Conservation (phyloP, 2,888 invertebrate species). For the Hydriomena furcata region DNA sequence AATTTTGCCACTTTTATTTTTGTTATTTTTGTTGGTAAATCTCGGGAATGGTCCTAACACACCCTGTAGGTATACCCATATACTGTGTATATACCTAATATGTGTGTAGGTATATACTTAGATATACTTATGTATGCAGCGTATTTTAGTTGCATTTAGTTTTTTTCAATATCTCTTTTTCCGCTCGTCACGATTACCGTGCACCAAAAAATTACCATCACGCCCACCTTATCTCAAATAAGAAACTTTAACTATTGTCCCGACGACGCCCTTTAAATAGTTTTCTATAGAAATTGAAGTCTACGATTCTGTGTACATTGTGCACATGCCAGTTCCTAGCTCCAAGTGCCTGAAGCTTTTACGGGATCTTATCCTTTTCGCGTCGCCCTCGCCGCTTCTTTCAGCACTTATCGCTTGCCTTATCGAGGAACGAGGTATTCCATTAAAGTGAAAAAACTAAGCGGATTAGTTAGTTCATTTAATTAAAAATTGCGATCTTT, state of each 20-base stretch:
- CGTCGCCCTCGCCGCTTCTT: slow-evolving; percentile 32
- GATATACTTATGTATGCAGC: too few relatives aligned
- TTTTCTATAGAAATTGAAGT: background rate
- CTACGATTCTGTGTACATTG: slow-evolving; percentile 4
- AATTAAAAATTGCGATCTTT: slow-evolving; percentile 8
- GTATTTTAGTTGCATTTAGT: too few relatives aligned
- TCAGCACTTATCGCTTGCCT: slow-evolving; percentile 38
- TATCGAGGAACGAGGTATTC: slow-evolving; percentile 31
- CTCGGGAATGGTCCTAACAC: too few relatives aligned
- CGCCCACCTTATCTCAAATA: too few relatives aligned
- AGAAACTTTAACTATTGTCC: background rate
- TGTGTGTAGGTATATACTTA: too few relatives aligned
- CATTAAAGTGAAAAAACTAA: slow-evolving; percentile 9
- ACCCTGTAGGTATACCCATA: too few relatives aligned
- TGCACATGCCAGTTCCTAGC: slow-evolving; percentile 22
- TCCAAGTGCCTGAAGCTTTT: slow-evolving; percentile 41
- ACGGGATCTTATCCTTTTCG: slow-evolving; percentile 42
- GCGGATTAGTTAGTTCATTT: slow-evolving; percentile 5
- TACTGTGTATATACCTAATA: too few relatives aligned
- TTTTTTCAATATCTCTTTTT: too few relatives aligned
- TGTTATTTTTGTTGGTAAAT: too few relatives aligned
- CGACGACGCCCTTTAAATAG: background rate
- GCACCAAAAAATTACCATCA: too few relatives aligned
- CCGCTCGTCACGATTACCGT: too few relatives aligned
- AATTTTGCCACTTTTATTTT: too few relatives aligned